Evolutionary conservation across 1,140 invertebrate genomes (phyloP).

Genomic region (Laupala kohalensis): DNA sequence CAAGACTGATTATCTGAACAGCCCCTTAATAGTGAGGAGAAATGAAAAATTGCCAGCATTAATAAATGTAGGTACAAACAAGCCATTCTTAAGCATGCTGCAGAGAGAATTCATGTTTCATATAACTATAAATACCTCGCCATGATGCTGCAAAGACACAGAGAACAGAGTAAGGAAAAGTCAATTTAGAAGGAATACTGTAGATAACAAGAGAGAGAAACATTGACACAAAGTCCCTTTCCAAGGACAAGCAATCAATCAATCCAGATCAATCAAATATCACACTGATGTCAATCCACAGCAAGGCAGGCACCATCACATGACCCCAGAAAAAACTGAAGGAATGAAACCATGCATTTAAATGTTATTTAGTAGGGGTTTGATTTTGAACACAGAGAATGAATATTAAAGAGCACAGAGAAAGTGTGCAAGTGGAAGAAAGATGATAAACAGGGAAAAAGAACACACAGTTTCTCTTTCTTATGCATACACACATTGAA

Average conservation of each 20-base stretch:
- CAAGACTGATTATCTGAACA: no score
- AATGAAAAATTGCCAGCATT: no score
- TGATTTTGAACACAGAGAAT: background rate
- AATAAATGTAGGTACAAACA: background rate
- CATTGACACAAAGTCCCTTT: background rate
- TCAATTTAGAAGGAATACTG: conserved; percentile 6
- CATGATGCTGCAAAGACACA: conserved; percentile 23
- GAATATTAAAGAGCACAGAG: background rate
- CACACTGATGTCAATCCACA: background rate
- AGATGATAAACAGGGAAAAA: background rate
- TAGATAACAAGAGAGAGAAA: conserved; percentile 5
- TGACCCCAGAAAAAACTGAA: background rate
- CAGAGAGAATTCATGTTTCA: background rate
- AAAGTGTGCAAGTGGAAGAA: background rate
- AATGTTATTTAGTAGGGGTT: background rate
- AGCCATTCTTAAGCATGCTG: conserved; percentile 4
- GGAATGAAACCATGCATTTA: background rate
- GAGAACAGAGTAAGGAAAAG: conserved; percentile 17
- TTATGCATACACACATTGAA: background rate
- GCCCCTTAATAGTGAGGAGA: no score
- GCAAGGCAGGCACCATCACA: background rate
- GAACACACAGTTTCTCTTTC: background rate
- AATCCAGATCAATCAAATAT: conserved; percentile 5
- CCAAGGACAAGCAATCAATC: background rate
- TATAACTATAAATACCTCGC: conserved; percentile 20